A percentile compares a stretch with the other conserved stretches of the same genome.
These are phyloP conservation scores for Proteles cristata DNA, from an alignment of 2,113 vertebrate species.

Conservation along the genomic window DNA sequence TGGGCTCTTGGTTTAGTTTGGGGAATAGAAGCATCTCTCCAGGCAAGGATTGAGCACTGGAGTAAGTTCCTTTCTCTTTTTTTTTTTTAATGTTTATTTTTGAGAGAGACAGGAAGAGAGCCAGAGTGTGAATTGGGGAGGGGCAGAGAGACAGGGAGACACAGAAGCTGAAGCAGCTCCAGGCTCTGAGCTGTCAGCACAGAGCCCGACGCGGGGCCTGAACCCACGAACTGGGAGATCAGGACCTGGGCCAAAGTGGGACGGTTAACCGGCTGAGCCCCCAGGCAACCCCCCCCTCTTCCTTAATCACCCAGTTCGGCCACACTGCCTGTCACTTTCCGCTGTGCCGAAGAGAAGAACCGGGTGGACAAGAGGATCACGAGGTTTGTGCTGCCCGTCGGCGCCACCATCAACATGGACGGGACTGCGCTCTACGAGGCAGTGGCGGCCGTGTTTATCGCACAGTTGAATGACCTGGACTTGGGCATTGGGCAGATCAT, in stretches of 20 bases:
- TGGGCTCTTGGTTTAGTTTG: background rate
- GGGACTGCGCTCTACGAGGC: conserved; percentile 98
- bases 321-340: conserved; percentile 98
- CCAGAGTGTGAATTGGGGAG: no score
- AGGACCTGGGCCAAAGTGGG: no score
- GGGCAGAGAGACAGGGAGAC: no score
- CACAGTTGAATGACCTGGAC: conserved; percentile 93
- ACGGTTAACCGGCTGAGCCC: no score
- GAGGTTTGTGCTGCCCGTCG: conserved; percentile 96
- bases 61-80: conserved; percentile 35
- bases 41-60: background rate
- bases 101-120: no score
- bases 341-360: conserved; percentile 97
- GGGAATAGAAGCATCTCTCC: background rate
- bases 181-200: no score
- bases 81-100: background rate
- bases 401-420: conserved; percentile 99
- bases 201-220: no score
- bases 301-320: conserved; percentile 90
- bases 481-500: conserved; percentile 95
- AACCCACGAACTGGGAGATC: no score
- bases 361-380: conserved; percentile 96
- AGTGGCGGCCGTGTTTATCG: conserved; percentile 97
- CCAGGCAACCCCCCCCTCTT: background rate
- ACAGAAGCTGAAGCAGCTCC: no score